Conservation (phyloP, 2,888 invertebrate species). For the Heliconius sara region DNA sequence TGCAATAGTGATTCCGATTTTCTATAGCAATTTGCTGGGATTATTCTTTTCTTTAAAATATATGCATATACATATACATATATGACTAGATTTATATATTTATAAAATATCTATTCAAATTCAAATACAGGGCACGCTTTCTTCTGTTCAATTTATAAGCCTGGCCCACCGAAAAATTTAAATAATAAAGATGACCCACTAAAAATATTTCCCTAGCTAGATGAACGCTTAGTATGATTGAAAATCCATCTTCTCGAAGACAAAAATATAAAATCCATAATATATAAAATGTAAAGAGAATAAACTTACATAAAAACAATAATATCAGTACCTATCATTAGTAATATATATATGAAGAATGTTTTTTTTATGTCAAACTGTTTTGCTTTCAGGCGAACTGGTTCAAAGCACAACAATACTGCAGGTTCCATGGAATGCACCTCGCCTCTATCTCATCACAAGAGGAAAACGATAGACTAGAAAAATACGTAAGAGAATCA, state of each 20-base stretch:
- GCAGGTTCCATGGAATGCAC: constrained; percentile 96
- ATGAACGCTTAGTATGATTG: background rate
- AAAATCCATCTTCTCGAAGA: background rate
- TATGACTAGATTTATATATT: no score
- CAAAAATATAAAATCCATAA: no score
- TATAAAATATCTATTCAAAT: no score
- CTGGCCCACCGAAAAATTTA: no score
- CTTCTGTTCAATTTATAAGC: no score
- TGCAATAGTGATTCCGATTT: no score
- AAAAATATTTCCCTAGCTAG: background rate
- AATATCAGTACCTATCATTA: background rate
- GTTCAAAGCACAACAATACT: constrained; percentile 96
- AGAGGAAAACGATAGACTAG: constrained; percentile 94
- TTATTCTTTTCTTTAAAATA: no score
- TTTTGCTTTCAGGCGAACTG: constrained; percentile 90
- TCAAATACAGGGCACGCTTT: no score
- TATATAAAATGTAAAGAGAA: background rate
- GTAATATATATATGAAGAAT: background rate
- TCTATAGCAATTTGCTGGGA: no score
- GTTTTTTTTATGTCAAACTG: background rate
- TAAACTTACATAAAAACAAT: background rate
- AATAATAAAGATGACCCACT: no score
- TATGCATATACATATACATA: no score
- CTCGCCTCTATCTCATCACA: constrained; percentile 94
- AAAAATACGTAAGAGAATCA: constrained; percentile 95